Conservation (phyloP, 2,888 invertebrate genomes). For the Kuschelorhynchus macadamiae region DNA sequence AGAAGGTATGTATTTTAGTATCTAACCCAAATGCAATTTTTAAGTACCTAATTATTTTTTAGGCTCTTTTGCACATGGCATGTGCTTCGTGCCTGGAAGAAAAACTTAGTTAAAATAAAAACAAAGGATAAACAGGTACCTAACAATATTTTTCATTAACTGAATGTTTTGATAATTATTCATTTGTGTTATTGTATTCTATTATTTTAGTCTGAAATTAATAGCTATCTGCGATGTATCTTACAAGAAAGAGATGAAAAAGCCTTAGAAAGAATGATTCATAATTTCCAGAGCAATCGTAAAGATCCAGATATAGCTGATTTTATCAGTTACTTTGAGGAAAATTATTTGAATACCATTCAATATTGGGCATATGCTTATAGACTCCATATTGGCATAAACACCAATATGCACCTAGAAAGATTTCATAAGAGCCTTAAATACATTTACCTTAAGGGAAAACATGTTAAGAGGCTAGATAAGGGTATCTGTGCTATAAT, state of each 20-base stretch:
- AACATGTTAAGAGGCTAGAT: constrained; percentile 53
- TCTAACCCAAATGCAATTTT: constrained; percentile 25
- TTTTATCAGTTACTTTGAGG: constrained; percentile 53
- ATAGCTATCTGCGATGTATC: constrained; percentile 47
- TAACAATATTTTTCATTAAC: background rate
- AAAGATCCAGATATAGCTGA: constrained; percentile 41
- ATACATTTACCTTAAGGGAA: constrained; percentile 54
- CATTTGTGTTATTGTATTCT: background rate
- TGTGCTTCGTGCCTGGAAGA: background rate
- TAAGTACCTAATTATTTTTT: background rate
- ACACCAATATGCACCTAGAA: constrained; percentile 57
- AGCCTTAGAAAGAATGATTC: constrained; percentile 50
- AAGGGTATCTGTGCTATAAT: constrained; percentile 53
- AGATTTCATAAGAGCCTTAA: constrained; percentile 55
- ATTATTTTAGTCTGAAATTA: constrained; percentile 20
- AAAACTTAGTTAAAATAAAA: background rate
- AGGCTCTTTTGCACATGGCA: constrained; percentile 8
- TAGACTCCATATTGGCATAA: constrained; percentile 50
- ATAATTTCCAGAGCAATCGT: constrained; percentile 37
- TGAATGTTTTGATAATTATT: background rate
- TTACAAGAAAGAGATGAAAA: constrained; percentile 46
- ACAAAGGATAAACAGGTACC: background rate
- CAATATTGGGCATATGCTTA: constrained; percentile 54
- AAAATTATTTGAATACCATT: constrained; percentile 44
- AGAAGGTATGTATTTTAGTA: constrained; percentile 2